Evolutionary conservation across 1,140 invertebrate species (phyloP).

Genomic region (Druon quercuslanigerum): DNA sequence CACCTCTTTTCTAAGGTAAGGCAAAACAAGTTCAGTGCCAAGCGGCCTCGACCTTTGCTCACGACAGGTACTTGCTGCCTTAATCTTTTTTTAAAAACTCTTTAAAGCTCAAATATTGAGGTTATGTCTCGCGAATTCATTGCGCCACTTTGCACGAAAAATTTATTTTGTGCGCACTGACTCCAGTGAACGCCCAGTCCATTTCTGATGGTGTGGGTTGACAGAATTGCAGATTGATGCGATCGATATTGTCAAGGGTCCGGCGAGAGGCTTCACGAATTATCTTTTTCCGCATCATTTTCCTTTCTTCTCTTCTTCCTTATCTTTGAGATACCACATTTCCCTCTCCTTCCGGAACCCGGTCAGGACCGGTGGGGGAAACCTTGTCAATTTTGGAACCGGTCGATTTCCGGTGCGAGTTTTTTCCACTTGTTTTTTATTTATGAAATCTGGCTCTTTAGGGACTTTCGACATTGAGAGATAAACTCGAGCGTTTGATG

Average conservation of each 20-base stretch:
- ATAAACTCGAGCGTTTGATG: not conserved
- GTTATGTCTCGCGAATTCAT: constrained; percentile 48
- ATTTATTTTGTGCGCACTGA: constrained; percentile 60
- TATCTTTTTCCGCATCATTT: constrained; percentile 42
- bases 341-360: constrained; percentile 8
- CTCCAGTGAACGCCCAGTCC: constrained; percentile 72
- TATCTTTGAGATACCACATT: constrained; percentile 27
- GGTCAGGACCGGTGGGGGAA: not conserved
- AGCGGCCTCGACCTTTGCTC: not conserved
- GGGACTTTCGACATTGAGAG: not conserved
- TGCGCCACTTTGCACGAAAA: constrained; percentile 52
- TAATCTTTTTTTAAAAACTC: not conserved
- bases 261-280: constrained; percentile 40
- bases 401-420: constrained; percentile 16
- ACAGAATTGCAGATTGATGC: constrained; percentile 70
- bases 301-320: not conserved
- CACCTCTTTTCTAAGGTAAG: not conserved
- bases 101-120: constrained; percentile 42
- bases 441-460: not conserved
- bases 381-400: constrained; percentile 16
- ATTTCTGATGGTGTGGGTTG: constrained; percentile 65
- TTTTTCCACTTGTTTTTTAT: not conserved
- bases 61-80: not conserved
- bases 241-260: constrained; percentile 70
- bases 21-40: not conserved